Evolutionary conservation across 2,888 invertebrate species (phyloP).

Genomic region (Micoletzkya japonica): DNA sequence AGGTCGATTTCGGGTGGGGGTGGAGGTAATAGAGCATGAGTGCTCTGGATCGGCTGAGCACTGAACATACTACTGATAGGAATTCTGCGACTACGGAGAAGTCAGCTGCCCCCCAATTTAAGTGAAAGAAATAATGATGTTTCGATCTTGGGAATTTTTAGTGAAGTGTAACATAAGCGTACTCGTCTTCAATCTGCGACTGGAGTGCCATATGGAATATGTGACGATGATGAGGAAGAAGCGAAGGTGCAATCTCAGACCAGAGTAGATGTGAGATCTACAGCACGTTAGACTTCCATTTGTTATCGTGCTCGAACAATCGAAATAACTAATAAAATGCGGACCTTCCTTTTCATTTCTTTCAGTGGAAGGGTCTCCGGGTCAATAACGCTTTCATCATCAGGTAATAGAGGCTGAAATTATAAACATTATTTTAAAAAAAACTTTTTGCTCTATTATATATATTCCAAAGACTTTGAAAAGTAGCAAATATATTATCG

Average conservation of each 20-base stretch:
- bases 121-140: not conserved
- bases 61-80: too few species aligned
- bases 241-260: conserved; percentile 13
- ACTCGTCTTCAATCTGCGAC: not conserved
- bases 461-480: too few species aligned
- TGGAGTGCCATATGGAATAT: conserved; percentile 4
- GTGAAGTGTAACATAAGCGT: not conserved
- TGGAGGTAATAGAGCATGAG: too few species aligned
- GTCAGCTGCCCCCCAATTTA: too few species aligned
- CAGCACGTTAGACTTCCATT: not conserved
- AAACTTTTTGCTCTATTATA: not conserved
- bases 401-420: not conserved
- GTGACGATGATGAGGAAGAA: conserved; percentile 2
- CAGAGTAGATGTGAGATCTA: conserved; percentile 23
- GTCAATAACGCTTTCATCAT: not conserved
- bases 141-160: not conserved
- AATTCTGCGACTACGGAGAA: too few species aligned
- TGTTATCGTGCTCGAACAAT: not conserved
- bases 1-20: too few species aligned
- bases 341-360: conserved; percentile 8
- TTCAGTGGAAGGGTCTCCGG: not conserved
- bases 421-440: not conserved
- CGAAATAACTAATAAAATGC: not conserved
- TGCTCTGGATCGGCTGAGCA: too few species aligned
- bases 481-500: too few species aligned